Evolutionary conservation across 2,888 invertebrate genomes (phyloP).

Genomic region (Drosophila peninsularis): DNA sequence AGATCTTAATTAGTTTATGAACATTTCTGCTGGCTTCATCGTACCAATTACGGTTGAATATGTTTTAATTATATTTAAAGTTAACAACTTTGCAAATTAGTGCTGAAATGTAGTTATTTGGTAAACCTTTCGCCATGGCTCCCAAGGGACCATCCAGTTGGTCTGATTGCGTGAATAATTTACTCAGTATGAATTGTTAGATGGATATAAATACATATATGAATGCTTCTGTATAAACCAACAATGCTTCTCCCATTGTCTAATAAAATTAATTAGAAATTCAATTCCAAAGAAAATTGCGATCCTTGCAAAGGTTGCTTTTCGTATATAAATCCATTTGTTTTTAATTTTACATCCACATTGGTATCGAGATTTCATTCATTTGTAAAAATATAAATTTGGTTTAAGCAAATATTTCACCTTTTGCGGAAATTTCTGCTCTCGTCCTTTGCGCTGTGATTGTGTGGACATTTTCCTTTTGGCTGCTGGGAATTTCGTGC

Average conservation of each 20-base stretch:
- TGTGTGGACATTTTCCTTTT: conserved; percentile 22
- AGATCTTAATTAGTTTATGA: conserved; percentile 71
- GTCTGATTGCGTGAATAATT: background rate
- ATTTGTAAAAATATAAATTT: conserved; percentile 10
- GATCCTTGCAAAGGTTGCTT: background rate
- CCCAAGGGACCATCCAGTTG: background rate
- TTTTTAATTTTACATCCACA: background rate
- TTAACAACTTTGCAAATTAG: conserved; percentile 9
- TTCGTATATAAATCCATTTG: background rate
- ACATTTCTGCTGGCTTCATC: conserved; percentile 63
- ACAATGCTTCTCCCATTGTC: background rate
- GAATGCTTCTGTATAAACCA: background rate
- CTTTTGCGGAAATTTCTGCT: background rate
- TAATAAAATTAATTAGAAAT: background rate
- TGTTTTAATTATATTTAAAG: conserved; percentile 28
- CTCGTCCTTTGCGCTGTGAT: background rate
- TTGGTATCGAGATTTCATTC: conserved; percentile 7
- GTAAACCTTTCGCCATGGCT: background rate
- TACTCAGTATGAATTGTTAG: too few relatives aligned
- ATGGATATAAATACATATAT: background rate
- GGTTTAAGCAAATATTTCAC: background rate
- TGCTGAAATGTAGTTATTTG: background rate
- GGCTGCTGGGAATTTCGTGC: conserved; percentile 19
- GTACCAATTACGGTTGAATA: conserved; percentile 62
- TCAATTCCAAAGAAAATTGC: background rate